These are phyloP conservation scores for Clarias fuscus DNA, from an alignment of 2,797 vertebrate species.

Conservation along the genomic window DNA sequence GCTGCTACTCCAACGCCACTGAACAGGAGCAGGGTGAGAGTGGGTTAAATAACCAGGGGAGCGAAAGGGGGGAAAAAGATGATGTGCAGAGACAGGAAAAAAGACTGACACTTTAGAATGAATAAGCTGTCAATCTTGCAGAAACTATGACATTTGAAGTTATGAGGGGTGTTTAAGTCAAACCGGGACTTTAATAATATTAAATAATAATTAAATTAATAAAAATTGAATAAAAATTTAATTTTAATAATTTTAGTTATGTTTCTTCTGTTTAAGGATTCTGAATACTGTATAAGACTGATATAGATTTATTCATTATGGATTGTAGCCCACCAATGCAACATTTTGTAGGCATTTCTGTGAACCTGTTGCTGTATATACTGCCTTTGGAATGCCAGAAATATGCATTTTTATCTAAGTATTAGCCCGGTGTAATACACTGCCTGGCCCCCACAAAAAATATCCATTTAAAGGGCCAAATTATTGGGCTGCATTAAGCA, in stretches of 20 bases:
- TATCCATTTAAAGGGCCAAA: too few species aligned
- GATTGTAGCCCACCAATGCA: neutral
- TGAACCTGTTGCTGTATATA: neutral
- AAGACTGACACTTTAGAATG: neutral
- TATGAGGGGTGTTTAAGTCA: too few species aligned
- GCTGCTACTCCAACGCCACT: slow-evolving; percentile 81
- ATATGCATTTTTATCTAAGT: neutral
- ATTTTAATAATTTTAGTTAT: neutral
- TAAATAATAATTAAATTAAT: too few species aligned
- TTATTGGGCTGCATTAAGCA: too few species aligned
- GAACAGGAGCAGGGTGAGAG: slow-evolving; percentile 71
- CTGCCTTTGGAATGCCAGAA: neutral
- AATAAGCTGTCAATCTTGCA: neutral
- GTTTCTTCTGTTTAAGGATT: neutral
- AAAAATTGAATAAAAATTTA: too few species aligned
- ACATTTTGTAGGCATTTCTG: neutral
- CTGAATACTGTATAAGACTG: neutral
- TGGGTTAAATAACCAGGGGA: neutral
- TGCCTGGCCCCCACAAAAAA: too few species aligned
- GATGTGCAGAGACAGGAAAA: neutral
- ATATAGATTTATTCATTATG: neutral
- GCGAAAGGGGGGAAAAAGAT: neutral
- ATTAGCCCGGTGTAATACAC: too few species aligned
- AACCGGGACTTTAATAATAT: too few species aligned
- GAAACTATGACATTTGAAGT: neutral